Percentiles rank a stretch among this genome's conserved stretches.
Evolutionary conservation across 2,888 invertebrate genomes (phyloP).

Genomic region (Tiphia femorata): DNA sequence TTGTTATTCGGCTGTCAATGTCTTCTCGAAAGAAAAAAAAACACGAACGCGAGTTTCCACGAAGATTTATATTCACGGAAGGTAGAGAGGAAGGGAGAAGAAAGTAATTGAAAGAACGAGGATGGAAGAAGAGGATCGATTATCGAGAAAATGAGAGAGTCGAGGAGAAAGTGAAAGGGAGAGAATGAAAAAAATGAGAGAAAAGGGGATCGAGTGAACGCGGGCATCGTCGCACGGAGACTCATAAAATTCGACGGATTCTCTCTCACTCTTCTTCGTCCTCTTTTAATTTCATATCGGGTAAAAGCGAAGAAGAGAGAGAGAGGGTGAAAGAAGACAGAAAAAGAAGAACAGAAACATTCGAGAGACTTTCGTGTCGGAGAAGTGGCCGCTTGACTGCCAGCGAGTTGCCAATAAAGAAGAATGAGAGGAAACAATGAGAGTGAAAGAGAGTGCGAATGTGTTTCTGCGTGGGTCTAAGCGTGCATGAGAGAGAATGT

Average conservation of each 20-base stretch:
- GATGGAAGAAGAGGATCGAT: too few relatives aligned
- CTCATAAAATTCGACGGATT: slow-evolving; percentile 1
- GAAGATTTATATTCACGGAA: slow-evolving; percentile 23
- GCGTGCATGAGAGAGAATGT: too few relatives aligned
- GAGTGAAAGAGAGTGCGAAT: too few relatives aligned
- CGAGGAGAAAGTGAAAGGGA: background rate
- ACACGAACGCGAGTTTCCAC: slow-evolving; percentile 26
- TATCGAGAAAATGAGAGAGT: too few relatives aligned
- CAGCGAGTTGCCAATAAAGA: slow-evolving; percentile 11
- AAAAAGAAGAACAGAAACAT: slow-evolving; percentile 27
- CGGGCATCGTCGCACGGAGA: background rate
- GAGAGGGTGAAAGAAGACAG: slow-evolving; percentile 2
- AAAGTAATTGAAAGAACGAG: too few relatives aligned
- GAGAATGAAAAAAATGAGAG: background rate
- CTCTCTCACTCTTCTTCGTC: too few relatives aligned
- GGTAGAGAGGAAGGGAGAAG: background rate
- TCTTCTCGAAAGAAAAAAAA: slow-evolving; percentile 31
- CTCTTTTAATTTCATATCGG: too few relatives aligned
- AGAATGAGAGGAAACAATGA: background rate
- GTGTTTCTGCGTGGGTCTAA: too few relatives aligned
- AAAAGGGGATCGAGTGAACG: background rate
- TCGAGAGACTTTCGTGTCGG: slow-evolving; percentile 37
- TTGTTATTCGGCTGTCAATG: slow-evolving; percentile 12
- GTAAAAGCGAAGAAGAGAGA: slow-evolving; percentile 12
- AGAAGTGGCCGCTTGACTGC: slow-evolving; percentile 33